A percentile compares a stretch with the other conserved stretches of the same genome.
phyloP scores from a whole-genome alignment of 2,888 invertebrate species.

The Morinoia aosen region DNA sequence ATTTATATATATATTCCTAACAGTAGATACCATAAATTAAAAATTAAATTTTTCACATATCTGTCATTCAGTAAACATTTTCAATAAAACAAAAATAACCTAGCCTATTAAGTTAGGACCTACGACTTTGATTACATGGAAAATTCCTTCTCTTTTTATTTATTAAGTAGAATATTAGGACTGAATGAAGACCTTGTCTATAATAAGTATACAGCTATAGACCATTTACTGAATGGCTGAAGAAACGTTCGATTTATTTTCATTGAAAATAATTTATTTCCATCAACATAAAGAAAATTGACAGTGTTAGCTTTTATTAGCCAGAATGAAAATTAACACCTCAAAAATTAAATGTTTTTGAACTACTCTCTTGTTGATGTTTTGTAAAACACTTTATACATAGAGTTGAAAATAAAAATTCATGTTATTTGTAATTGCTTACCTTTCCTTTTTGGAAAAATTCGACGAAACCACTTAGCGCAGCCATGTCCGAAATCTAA shows the following conservation, averaged over 20 bases:
- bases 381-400: neutral
- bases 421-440: slow-evolving; percentile 68
- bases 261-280: neutral
- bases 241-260: neutral
- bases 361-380: too few relatives aligned
- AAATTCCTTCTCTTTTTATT: too few relatives aligned
- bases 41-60: too few relatives aligned
- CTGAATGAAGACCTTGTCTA: neutral
- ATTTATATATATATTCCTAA: too few relatives aligned
- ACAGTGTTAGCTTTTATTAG: neutral
- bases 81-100: too few relatives aligned
- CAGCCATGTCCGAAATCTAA: slow-evolving; percentile 69
- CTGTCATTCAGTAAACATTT: too few relatives aligned
- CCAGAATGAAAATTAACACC: neutral
- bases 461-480: slow-evolving; percentile 81
- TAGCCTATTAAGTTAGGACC: too few relatives aligned
- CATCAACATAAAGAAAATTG: neutral
- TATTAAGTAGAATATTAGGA: neutral
- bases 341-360: too few relatives aligned
- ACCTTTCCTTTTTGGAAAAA: slow-evolving; percentile 86
- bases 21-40: too few relatives aligned
- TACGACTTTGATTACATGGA: too few relatives aligned
- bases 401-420: neutral
- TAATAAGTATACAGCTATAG: neutral
- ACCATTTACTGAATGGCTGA: neutral